Evolutionary conservation across 2,888 invertebrate genomes (phyloP), one percentile per base, ranked within the genome.

Genomic region (Apamea epomidion): DNA sequence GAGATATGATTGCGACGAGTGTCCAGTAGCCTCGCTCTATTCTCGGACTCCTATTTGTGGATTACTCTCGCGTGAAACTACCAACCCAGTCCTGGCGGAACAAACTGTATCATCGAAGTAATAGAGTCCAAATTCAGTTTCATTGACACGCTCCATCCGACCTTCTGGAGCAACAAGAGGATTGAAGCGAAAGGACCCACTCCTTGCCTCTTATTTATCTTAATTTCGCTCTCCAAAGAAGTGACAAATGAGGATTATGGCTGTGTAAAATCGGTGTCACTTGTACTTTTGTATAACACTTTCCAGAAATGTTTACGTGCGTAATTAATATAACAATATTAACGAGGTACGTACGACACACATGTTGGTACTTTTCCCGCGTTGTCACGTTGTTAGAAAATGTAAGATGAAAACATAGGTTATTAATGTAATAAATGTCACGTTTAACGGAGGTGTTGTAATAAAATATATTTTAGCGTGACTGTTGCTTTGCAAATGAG

Each of bases 21-120:
- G 93, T 94, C 94, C 96, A 96, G 96, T 96, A 96, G 96, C 97
- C 97, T 97, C 97, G 96, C 95, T 96, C 97, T 97, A 97, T 97
- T 97, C 96, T 96, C 93, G 95, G 94, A 94, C 94, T 94, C 94
- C 96, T 97, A 97, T 97, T 97, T 96, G 96, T 96, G 95, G 96
- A 96, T 93, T 93, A 95, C 94, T 94, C 94, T 94, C 92, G 92
- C 92, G 93, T 94, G 94, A 94, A 95, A 94, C 94, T 93, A 93
- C 91, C 90, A 83, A 91, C 90, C 89, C 89, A 91, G 89, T 90
- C 90, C 87, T 84, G 84, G 89, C 83, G 92, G 93, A 95, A 92
- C 93, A 91, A 93, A 94, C 94, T 93, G 89, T 96, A 95, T 89
- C 80, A 80, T 87, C 85, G 74, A 84, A 88, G 88, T 60, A 77